A percentile compares a stretch with the other conserved stretches of the same genome.
phyloP scores from a whole-genome alignment of 2,888 invertebrate genomes.

The Thera obeliscata region DNA sequence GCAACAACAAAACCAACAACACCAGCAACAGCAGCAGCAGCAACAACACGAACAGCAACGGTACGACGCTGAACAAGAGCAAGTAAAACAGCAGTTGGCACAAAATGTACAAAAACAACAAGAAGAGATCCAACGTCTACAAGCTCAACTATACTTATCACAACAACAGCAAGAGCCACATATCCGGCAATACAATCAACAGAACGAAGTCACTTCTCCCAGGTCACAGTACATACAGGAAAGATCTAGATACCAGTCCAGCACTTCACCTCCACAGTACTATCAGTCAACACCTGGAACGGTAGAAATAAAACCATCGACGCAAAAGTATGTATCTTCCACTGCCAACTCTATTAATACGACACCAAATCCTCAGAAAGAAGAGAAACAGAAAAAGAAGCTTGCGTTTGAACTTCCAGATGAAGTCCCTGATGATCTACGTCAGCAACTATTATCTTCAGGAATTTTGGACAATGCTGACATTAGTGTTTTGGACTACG shows the following conservation, averaged over 20 bases:
- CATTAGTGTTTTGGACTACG: constrained; percentile 94
- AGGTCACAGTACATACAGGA: constrained; percentile 73
- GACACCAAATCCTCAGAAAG: constrained; percentile 72
- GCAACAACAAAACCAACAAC: constrained; percentile 51
- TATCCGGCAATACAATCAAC: constrained; percentile 60
- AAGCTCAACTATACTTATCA: constrained; percentile 67
- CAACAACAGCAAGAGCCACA: constrained; percentile 67
- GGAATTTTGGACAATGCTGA: constrained; percentile 95
- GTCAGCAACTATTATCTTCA: constrained; percentile 92
- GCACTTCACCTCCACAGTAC: constrained; percentile 65
- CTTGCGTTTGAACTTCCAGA: constrained; percentile 88
- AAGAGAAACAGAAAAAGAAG: constrained; percentile 84
- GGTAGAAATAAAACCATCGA: constrained; percentile 78
- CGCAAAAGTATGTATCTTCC: constrained; percentile 79
- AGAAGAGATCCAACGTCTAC: constrained; percentile 81
- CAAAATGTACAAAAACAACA: constrained; percentile 81
- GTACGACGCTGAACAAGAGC: constrained; percentile 70
- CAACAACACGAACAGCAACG: constrained; percentile 70
- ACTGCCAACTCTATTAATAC: constrained; percentile 77
- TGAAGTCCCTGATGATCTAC: constrained; percentile 94
- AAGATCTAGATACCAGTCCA: constrained; percentile 67
- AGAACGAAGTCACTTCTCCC: constrained; percentile 65
- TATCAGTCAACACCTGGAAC: constrained; percentile 76
- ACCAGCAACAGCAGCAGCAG: constrained; percentile 53
- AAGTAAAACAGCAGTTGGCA: constrained; percentile 72